Percentiles rank a stretch among this genome's conserved stretches.
Evolutionary conservation across 2,113 vertebrate genomes (phyloP).

Genomic region (Xyrauchen texanus): DNA sequence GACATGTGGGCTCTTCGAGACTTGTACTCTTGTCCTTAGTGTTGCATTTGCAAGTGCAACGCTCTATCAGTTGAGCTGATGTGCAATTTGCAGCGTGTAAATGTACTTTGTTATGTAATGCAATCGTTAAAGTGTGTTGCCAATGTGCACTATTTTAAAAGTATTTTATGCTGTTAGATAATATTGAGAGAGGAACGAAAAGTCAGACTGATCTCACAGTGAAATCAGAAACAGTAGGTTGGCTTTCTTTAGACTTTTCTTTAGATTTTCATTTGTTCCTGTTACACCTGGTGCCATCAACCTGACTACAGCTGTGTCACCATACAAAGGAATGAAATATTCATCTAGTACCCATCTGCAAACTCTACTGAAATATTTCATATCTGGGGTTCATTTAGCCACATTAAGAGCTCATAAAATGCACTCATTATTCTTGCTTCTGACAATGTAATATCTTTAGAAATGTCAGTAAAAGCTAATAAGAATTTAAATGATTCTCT

Average conservation of each 20-base stretch:
- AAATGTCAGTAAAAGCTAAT: slow-evolving; percentile 68
- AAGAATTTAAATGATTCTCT: slow-evolving; percentile 72
- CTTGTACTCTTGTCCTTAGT: no score
- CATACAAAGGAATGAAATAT: slow-evolving; percentile 31
- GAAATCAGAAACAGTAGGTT: neutral
- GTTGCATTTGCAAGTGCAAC: no score
- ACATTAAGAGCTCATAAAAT: slow-evolving; percentile 39
- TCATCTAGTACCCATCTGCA: slow-evolving; percentile 24
- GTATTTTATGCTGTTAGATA: no score
- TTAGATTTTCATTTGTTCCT: slow-evolving; percentile 13
- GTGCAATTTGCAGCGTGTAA: no score
- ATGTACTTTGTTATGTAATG: no score
- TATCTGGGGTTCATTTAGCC: slow-evolving; percentile 32
- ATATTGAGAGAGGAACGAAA: no score
- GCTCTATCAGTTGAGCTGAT: no score
- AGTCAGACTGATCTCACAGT: no score
- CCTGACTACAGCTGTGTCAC: slow-evolving; percentile 15
- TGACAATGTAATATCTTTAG: slow-evolving; percentile 33
- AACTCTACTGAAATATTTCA: slow-evolving; percentile 25
- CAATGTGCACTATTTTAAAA: no score
- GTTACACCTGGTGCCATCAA: slow-evolving; percentile 26
- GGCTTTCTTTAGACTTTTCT: slow-evolving; percentile 18
- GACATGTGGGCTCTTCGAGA: no score
- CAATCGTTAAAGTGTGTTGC: no score
- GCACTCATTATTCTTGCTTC: slow-evolving; percentile 20